These are phyloP conservation scores for Octodonta nipae DNA, from an alignment of 2,888 invertebrate species.

Conservation along the genomic window DNA sequence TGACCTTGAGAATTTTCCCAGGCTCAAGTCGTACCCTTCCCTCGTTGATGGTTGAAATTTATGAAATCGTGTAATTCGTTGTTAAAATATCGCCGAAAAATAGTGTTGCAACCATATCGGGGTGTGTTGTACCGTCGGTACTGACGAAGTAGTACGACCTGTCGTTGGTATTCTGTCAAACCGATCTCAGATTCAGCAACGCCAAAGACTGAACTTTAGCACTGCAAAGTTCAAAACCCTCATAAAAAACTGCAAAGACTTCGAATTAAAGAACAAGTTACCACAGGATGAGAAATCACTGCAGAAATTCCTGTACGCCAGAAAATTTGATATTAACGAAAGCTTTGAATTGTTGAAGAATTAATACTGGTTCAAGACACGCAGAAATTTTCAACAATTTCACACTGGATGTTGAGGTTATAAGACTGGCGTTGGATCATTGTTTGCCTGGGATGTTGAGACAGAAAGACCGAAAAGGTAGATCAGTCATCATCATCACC, in stretches of 20 bases:
- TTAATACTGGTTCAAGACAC: constrained; percentile 56
- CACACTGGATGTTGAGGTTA: constrained; percentile 51
- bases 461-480: constrained; percentile 67
- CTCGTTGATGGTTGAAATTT: too few relatives aligned
- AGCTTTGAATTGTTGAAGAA: constrained; percentile 56
- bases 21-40: too few relatives aligned
- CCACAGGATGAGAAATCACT: constrained; percentile 46
- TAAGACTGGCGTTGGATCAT: constrained; percentile 65
- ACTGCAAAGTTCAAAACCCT: too few relatives aligned
- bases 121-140: too few relatives aligned
- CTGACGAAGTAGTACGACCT: too few relatives aligned
- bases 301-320: constrained; percentile 59
- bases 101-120: too few relatives aligned
- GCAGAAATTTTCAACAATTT: constrained; percentile 49
- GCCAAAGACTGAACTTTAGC: too few relatives aligned
- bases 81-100: too few relatives aligned
- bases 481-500: constrained; percentile 60
- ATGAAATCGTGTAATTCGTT: too few relatives aligned
- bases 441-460: constrained; percentile 66
- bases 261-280: constrained; percentile 26
- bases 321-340: constrained; percentile 59
- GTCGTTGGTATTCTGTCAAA: too few relatives aligned
- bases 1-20: too few relatives aligned
- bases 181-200: too few relatives aligned
- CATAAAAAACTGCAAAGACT: constrained; percentile 24